Evolutionary conservation across 2,113 vertebrate genomes (phyloP), one percentile per base, ranked within the genome.

Genomic region (Colinus virginianus): DNA sequence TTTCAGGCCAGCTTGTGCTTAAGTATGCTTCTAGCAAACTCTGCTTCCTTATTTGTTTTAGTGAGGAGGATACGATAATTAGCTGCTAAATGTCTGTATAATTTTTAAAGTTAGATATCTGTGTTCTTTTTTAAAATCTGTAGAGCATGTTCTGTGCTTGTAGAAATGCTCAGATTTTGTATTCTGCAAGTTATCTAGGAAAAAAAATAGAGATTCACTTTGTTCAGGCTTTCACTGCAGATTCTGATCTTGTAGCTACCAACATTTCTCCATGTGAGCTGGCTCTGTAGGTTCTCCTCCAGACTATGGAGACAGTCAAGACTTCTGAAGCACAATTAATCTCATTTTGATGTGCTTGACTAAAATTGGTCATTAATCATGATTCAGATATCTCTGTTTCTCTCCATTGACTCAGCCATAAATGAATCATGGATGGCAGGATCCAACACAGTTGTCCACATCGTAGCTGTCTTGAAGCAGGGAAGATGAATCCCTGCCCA

Each of bases 331-430:
- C 30, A 87, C 43, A 89, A 25, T 84, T 69, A 40, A 53, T 58
- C 34, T 77, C 34, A 30, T 77, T 71, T 92, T 78, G 59, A 83
- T 92, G 34, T 80, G 49, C 34, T 63, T 94, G 64, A 85, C 51
- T 88, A 70, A 80, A 90, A 55, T 5, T n/a, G 42, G 42, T 59
- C 59, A 49, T 88, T 90, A 87, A 94, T 95, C 45, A 80, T 49
- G 21, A 67, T 95, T 91, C 91, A 67, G 58, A 92, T 88, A 94
- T 77, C 26, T 45, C 15, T 62, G 0, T 48, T 82, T 69, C 59
- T 84, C 43, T 79, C 16, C 16, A 62, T 67, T 79, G 79, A 67
- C 55, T 85, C 17, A 4, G 19, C 36, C 25, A n/a, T 10, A 20
- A 49, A 55, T 78, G 69, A 94, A 23, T 81, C 53, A 64, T 13